Percentiles rank a stretch among this genome's conserved stretches.
These are phyloP conservation scores for Nasonovia ribisnigri DNA, from an alignment of 2,888 invertebrate species.

Conservation along the genomic window DNA sequence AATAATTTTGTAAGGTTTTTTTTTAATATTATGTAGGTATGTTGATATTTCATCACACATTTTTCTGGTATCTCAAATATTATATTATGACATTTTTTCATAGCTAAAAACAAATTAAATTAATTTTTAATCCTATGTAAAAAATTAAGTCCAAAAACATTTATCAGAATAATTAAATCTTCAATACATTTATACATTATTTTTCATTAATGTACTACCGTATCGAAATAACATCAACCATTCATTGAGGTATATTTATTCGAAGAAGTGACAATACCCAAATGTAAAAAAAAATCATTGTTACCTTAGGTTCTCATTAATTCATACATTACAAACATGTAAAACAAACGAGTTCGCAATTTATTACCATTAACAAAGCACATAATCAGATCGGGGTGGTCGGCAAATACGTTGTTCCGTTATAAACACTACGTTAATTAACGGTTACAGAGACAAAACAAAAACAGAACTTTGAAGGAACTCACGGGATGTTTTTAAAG, in stretches of 20 bases:
- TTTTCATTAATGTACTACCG: background rate
- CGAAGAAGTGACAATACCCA: background rate
- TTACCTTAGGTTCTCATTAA: background rate
- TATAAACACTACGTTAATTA: conserved; percentile 15
- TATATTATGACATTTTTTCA: too few relatives aligned
- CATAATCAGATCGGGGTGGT: conserved; percentile 29
- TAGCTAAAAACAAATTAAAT: too few relatives aligned
- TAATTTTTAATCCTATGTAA: too few relatives aligned
- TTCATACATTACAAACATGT: background rate
- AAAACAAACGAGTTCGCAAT: background rate
- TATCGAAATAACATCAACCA: background rate
- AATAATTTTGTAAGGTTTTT: too few relatives aligned
- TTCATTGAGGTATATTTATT: background rate
- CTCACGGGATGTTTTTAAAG: conserved; percentile 14
- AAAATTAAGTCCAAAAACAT: background rate
- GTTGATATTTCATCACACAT: too few relatives aligned
- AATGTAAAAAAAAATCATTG: background rate
- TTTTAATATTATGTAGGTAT: too few relatives aligned
- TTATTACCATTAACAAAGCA: conserved; percentile 4
- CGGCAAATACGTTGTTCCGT: background rate
- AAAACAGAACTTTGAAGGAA: conserved; percentile 20
- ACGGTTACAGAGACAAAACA: conserved; percentile 29
- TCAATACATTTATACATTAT: background rate
- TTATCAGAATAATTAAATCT: background rate
- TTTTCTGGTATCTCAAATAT: too few relatives aligned